Percentiles rank a stretch among this genome's conserved stretches.
Conservation (phyloP, 2,888 invertebrate species). For the Perithous albicinctus region DNA sequence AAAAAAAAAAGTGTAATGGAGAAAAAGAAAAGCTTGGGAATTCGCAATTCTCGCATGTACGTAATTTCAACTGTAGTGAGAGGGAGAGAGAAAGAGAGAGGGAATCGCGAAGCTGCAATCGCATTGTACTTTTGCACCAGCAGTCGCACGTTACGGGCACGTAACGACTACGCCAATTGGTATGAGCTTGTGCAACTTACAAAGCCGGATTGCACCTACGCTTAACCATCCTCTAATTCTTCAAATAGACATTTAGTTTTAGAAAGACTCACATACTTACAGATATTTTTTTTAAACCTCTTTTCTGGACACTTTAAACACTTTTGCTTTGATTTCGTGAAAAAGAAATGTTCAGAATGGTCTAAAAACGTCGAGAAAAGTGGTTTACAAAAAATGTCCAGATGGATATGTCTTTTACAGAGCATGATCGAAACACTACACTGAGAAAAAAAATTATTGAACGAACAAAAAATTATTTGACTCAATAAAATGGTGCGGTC, state of each 20-base stretch:
- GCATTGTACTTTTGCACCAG: conserved; percentile 29
- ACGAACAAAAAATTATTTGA: too few relatives aligned
- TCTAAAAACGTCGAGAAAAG: too few relatives aligned
- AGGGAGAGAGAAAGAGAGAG: not conserved
- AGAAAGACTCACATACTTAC: not conserved
- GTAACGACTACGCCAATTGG: conserved; percentile 61
- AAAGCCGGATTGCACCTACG: conserved; percentile 36
- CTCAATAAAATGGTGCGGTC: too few relatives aligned
- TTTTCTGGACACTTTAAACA: too few relatives aligned
- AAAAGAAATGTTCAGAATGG: too few relatives aligned
- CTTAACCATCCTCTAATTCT: not conserved
- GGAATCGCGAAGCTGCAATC: conserved; percentile 2
- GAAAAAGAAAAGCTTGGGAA: conserved; percentile 17
- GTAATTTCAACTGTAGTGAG: too few relatives aligned
- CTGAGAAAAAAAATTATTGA: too few relatives aligned
- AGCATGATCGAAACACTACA: too few relatives aligned
- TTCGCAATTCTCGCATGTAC: conserved; percentile 34
- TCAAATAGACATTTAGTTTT: not conserved
- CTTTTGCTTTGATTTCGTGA: too few relatives aligned
- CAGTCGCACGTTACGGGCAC: conserved; percentile 40
- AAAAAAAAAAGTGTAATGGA: too few relatives aligned
- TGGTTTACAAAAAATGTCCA: too few relatives aligned
- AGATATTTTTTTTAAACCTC: not conserved
- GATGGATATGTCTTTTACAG: too few relatives aligned
- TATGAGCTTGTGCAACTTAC: conserved; percentile 60